phyloP scores from a whole-genome alignment of 2,888 invertebrate species.

The Odontomyia ornata region DNA sequence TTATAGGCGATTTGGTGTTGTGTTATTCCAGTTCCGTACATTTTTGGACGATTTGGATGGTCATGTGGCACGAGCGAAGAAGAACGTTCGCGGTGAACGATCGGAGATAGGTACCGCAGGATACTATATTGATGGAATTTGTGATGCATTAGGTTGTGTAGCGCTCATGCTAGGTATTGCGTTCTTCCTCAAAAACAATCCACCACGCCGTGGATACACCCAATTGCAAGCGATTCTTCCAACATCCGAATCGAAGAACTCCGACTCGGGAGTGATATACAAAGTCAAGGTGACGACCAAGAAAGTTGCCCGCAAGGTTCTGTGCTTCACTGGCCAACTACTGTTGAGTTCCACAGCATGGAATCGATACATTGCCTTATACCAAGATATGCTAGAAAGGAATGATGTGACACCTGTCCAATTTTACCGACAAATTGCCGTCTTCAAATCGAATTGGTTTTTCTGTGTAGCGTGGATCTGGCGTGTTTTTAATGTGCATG shows the following conservation, averaged over 20 bases:
- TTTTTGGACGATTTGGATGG: conserved; percentile 89
- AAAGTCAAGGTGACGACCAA: conserved; percentile 75
- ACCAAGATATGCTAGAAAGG: conserved; percentile 79
- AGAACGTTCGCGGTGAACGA: conserved; percentile 78
- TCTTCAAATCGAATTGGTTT: conserved; percentile 78
- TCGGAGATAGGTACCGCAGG: conserved; percentile 84
- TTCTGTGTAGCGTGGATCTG: conserved; percentile 78
- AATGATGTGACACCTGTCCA: conserved; percentile 68
- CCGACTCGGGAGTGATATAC: conserved; percentile 69
- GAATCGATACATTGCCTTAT: conserved; percentile 85
- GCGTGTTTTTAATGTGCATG: conserved; percentile 83
- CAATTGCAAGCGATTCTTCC: conserved; percentile 70
- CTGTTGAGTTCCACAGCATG: conserved; percentile 79
- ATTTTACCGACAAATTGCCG: conserved; percentile 67
- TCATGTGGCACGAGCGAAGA: conserved; percentile 80
- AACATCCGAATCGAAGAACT: conserved; percentile 63
- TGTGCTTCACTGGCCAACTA: conserved; percentile 76
- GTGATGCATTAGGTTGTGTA: conserved; percentile 80
- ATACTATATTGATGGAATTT: conserved; percentile 83
- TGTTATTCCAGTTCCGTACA: conserved; percentile 81
- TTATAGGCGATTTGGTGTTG: conserved; percentile 76
- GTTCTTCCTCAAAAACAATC: conserved; percentile 75
- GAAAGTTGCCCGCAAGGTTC: conserved; percentile 72
- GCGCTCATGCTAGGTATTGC: conserved; percentile 76
- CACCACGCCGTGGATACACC: conserved; percentile 77